Base-by-base conservation (phyloP, 2,888 invertebrate genomes). In the Melanostoma scalare region DNA sequence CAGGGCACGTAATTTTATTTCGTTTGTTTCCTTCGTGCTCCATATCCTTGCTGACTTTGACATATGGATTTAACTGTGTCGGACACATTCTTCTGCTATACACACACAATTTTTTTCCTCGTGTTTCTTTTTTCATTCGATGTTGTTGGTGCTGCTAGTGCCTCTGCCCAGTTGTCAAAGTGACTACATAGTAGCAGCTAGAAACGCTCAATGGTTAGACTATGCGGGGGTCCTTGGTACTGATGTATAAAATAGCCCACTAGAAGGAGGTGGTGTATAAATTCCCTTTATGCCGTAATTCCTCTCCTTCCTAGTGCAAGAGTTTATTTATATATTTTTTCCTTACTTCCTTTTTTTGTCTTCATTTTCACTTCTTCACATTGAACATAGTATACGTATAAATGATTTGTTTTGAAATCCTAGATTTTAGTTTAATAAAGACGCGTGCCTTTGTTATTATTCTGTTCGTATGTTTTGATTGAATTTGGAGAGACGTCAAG, bases 1-100 rank as follows among this genome's bases (percentile, higher is more conserved):
- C 82, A 84, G 78, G 69, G 74, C 82, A 84, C 82, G 82, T 84
- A 84, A 84, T 78, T 84, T 84, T 78, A 84, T 78, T 78, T 84
- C 82, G 74, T 84, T 78, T 84, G 82, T 84, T 78, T 78, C 73
- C 73, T 84, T 74, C 82, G 82, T 84, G 82, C 78, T 78, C 69
- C 78, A 84, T 78, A 71, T 84, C 73, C 69, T 53, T 65, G 65
- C 78, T 78, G 78, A 84, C 78, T 84, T 84, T 84, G 82, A 84
- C 82, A 84, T 84, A 84, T 84, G 78, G 78, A 78, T 78, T 71
- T 78, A 69, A 84, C 78, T 74, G 82, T 78, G 61, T 82, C 72
- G 72, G 81, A 82, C 72, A 68, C 63, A 73, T 68, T 72, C 38
- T 48, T n/a, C 53, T 48, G 6, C 46, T 44, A 63, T 35, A 40